Evolutionary conservation across 2,888 invertebrate genomes (phyloP).

Genomic region (Chorisops tibialis): DNA sequence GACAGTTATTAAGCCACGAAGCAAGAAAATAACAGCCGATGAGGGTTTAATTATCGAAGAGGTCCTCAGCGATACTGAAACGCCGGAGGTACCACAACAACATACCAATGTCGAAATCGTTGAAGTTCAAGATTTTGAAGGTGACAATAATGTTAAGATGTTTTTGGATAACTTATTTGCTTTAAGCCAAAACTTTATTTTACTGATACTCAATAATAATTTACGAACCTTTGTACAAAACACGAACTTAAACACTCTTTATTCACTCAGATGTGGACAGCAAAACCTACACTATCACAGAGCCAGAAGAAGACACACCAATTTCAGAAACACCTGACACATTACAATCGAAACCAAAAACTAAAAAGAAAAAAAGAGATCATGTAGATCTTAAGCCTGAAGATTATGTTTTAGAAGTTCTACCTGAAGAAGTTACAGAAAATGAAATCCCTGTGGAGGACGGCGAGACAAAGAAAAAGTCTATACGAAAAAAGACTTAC

Average conservation of each 20-base stretch:
- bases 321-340: conserved; percentile 41
- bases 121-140: conserved; percentile 48
- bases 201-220: not conserved
- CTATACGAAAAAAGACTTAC: conserved; percentile 42
- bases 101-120: conserved; percentile 46
- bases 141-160: conserved; percentile 36
- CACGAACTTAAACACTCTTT: conserved; percentile 37
- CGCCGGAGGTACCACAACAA: conserved; percentile 40
- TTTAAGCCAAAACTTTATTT: not conserved
- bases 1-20: conserved; percentile 48
- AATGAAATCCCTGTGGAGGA: conserved; percentile 36
- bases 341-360: conserved; percentile 35
- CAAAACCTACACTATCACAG: conserved; percentile 51
- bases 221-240: not conserved
- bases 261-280: conserved; percentile 46
- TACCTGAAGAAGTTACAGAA: conserved; percentile 41
- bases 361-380: conserved; percentile 21
- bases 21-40: conserved; percentile 47
- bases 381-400: conserved; percentile 37
- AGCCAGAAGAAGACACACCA: conserved; percentile 49
- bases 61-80: conserved; percentile 49
- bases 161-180: not conserved
- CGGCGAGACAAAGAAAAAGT: conserved; percentile 37
- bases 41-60: conserved; percentile 50
- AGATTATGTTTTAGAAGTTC: conserved; percentile 40